Evolutionary conservation across 1,140 invertebrate genomes (phyloP), one percentile per base, ranked within the genome.

Genomic region (Euglossa dilemma): DNA sequence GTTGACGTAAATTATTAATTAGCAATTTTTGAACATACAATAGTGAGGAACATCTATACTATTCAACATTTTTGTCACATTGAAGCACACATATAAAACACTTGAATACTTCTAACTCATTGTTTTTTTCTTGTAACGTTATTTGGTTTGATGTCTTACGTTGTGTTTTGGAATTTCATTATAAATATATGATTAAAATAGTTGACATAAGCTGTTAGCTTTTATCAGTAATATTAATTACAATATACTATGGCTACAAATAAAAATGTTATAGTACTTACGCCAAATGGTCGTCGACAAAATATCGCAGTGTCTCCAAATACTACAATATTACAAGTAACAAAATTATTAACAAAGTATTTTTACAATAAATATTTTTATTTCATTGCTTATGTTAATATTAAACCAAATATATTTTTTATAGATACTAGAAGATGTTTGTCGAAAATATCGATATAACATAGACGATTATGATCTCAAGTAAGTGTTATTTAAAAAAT

Each of bases 391-490:
- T 56, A 54, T 9, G 25, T 20, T 28, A 45, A 47, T 6, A 11
- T 73, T 43, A 54, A 25, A n/a, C 9, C 6, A 63, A 61, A 50
- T 36, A 36, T 61, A 0, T 64, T 61, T 16, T 61, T 59, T 57
- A 9, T 87, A 97, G 97, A 95, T 98, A 66, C 92, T 98, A 67
- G 97, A 98, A 94, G 97, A 97, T 94, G 97, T 96, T 12, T 97
- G 97, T 91, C 93, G 94, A 64, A 98, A 98, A 91, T 96, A 97
- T 91, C 96, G 95, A 47, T 96, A 96, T 83, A 93, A 96, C 72
- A 93, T 96, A 47, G 95, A 96, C 86, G 96, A 97, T 85, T 98
- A 97, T 94, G 96, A 97, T 92, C 93, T 98, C 20, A 97, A 96
- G 95, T 96, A 92, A 93, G 54, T 80, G 66, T 23, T n/a, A 57